phyloP scores from a whole-genome alignment of 1,140 invertebrate species.

The Cydia amplana region DNA sequence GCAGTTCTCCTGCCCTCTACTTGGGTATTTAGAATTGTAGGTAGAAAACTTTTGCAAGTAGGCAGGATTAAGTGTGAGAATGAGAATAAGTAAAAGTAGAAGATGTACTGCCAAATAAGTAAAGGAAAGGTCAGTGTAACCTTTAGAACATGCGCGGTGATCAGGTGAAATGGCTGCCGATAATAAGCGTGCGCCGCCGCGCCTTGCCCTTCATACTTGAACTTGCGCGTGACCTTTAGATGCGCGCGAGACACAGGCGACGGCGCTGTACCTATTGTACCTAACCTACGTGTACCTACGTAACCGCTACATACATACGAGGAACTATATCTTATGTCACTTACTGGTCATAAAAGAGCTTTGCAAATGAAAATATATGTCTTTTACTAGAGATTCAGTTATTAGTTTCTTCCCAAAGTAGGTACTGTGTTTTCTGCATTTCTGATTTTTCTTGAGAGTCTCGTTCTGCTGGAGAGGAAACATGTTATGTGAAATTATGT shows the following conservation, averaged over 20 bases:
- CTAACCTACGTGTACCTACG: background rate
- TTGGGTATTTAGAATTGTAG: too few relatives aligned
- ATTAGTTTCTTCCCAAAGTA: too few relatives aligned
- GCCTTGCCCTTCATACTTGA: constrained; percentile 64
- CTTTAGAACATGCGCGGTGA: constrained; percentile 37
- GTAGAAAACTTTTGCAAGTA: background rate
- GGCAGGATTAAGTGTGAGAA: background rate
- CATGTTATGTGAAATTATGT: too few relatives aligned
- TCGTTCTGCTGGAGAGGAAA: too few relatives aligned
- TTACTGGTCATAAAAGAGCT: too few relatives aligned
- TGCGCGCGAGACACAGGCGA: constrained; percentile 35
- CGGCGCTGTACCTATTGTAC: constrained; percentile 21
- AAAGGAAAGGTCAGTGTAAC: constrained; percentile 37
- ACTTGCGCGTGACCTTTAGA: constrained; percentile 45
- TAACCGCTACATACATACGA: background rate
- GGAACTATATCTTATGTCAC: too few relatives aligned
- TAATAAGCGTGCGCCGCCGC: constrained; percentile 41
- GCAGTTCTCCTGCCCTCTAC: too few relatives aligned
- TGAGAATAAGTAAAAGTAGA: constrained; percentile 6
- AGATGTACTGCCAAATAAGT: constrained; percentile 24
- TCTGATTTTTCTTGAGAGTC: too few relatives aligned
- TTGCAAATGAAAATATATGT: too few relatives aligned
- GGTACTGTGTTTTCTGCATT: too few relatives aligned
- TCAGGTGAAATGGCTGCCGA: constrained; percentile 44
- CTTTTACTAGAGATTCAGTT: too few relatives aligned